A percentile compares a stretch with the other conserved stretches of the same genome.
These are phyloP conservation scores for Zaprionus davidi DNA, from an alignment of 1,140 invertebrate genomes.

Conservation along the genomic window DNA sequence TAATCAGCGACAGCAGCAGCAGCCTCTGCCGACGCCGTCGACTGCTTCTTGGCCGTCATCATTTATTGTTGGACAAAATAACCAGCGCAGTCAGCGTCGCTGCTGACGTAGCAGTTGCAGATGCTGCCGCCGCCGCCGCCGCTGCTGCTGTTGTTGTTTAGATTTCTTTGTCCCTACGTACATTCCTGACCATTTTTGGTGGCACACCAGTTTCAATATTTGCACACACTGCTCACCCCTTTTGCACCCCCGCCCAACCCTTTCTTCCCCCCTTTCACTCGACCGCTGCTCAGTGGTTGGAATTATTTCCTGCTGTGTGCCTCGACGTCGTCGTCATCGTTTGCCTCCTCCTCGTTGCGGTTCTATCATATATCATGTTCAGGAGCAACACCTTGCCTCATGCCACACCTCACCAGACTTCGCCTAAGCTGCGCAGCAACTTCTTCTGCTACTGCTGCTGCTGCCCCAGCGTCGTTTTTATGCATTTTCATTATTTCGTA, in stretches of 20 bases:
- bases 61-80: constrained; percentile 73
- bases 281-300: constrained; percentile 45
- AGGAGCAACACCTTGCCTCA: constrained; percentile 57
- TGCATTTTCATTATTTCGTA: constrained; percentile 79
- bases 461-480: constrained; percentile 45
- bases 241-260: no score
- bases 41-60: constrained; percentile 57
- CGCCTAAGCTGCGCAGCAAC: constrained; percentile 30
- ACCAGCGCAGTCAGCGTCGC: constrained; percentile 10
- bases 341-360: constrained; percentile 37
- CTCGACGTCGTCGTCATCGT: constrained; percentile 17
- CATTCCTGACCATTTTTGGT: constrained; percentile 50
- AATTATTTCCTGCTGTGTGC: constrained; percentile 76
- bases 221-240: constrained; percentile 39
- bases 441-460: neutral
- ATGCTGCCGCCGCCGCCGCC: constrained; percentile 10
- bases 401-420: neutral
- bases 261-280: neutral
- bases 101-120: neutral
- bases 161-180: constrained; percentile 71
- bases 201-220: constrained; percentile 75
- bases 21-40: constrained; percentile 9
- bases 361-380: constrained; percentile 80
- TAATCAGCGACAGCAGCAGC: constrained; percentile 46
- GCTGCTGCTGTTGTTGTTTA: constrained; percentile 69